These are phyloP conservation scores for Enteromius fasciolatus DNA, from an alignment of 2,797 vertebrate genomes.

Conservation along the genomic window DNA sequence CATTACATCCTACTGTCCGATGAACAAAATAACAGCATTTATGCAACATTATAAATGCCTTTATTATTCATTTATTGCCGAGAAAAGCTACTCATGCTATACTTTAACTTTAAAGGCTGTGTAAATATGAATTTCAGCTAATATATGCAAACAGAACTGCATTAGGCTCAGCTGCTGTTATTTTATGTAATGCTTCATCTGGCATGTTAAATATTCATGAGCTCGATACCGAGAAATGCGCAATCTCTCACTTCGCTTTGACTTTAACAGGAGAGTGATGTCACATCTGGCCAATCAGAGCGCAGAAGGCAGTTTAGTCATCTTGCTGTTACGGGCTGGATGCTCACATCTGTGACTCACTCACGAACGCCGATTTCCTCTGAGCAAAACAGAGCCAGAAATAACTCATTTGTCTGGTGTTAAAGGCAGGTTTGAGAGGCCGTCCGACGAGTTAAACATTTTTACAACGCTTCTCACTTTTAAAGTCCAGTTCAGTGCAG, in stretches of 20 bases:
- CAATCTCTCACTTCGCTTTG: conserved; percentile 15
- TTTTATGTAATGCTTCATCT: conserved; percentile 7
- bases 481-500: neutral
- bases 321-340: conserved; percentile 25
- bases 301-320: conserved; percentile 57
- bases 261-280: conserved; percentile 54
- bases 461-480: neutral
- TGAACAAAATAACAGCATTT: neutral
- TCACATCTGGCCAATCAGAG: conserved; percentile 54
- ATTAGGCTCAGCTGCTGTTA: neutral
- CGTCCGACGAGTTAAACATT: neutral
- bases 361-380: conserved; percentile 23
- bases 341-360: conserved; percentile 49
- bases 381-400: neutral
- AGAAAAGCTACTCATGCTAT: neutral
- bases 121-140: conserved; percentile 3
- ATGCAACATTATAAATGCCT: neutral
- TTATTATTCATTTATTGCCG: neutral
- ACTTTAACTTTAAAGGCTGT: neutral
- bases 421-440: neutral
- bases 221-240: neutral
- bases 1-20: too few species aligned
- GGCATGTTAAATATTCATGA: conserved; percentile 45
- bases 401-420: neutral
- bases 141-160: neutral